Evolutionary conservation across 2,113 vertebrate species (phyloP).

Genomic region (Cinclus cinclus): DNA sequence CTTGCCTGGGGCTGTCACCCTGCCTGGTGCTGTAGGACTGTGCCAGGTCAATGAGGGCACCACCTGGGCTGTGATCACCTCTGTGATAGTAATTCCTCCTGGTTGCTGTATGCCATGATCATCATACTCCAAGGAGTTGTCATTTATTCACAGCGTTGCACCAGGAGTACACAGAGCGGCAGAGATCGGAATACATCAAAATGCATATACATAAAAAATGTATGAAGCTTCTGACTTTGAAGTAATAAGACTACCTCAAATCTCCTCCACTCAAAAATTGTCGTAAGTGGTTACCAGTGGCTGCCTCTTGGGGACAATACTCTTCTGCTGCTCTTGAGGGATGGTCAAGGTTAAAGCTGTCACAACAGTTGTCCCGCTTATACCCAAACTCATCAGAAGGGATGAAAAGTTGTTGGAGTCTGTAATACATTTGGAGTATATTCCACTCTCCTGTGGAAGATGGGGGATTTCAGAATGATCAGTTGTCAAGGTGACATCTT

Average conservation of each 20-base stretch:
- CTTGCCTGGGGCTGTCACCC: neutral
- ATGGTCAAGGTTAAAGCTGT: neutral
- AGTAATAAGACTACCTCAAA: neutral
- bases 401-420: neutral
- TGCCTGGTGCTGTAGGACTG: neutral
- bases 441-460: neutral
- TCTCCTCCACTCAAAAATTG: neutral
- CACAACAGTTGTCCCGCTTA: neutral
- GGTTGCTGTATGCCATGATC: neutral
- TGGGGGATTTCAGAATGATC: neutral
- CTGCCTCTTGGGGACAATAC: neutral
- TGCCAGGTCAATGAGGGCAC: neutral
- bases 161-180: neutral
- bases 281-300: neutral
- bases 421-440: neutral
- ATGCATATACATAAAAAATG: neutral
- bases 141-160: neutral
- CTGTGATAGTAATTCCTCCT: neutral
- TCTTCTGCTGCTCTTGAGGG: neutral
- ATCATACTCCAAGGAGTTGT: neutral
- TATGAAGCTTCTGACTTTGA: neutral
- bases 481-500: neutral
- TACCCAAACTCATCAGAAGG: neutral
- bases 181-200: neutral
- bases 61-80: neutral